A percentile compares a stretch with the other conserved stretches of the same genome.
phyloP scores from a whole-genome alignment of 2,113 vertebrate species.

The Coturnix japonica region DNA sequence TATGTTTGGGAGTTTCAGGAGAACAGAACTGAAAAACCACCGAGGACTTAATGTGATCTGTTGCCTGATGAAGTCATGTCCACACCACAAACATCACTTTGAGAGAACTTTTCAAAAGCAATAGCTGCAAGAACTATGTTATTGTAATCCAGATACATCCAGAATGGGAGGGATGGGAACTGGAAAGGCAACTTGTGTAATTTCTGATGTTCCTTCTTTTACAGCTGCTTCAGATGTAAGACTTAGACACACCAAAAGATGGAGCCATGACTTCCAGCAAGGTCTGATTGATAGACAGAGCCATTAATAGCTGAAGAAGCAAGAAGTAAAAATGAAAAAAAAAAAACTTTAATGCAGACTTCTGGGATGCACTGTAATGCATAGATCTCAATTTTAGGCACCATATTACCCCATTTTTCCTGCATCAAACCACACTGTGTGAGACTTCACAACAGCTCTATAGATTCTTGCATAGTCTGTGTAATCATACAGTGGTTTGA shows the following conservation, averaged over 20 bases:
- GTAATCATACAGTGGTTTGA: too few species aligned
- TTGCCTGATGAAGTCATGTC: not conserved
- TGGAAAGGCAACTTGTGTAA: not conserved
- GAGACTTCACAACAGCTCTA: not conserved
- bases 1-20: not conserved
- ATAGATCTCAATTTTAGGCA: not conserved
- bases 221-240: not conserved
- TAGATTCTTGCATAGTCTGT: not conserved
- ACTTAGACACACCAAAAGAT: not conserved
- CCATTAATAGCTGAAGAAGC: not conserved
- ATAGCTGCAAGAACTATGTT: not conserved
- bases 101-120: not conserved
- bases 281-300: not conserved
- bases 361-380: not conserved
- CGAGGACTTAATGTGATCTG: not conserved
- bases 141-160: not conserved
- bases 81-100: not conserved
- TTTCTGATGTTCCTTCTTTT: not conserved
- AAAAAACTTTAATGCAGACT: not conserved
- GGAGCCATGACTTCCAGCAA: not conserved
- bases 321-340: not conserved
- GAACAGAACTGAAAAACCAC: not conserved
- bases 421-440: not conserved
- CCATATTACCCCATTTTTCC: not conserved
- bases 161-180: not conserved